Percentiles rank a stretch among this genome's conserved stretches.
These are phyloP conservation scores for Polypedilum pembai DNA, from an alignment of 1,140 invertebrate species.

Conservation along the genomic window DNA sequence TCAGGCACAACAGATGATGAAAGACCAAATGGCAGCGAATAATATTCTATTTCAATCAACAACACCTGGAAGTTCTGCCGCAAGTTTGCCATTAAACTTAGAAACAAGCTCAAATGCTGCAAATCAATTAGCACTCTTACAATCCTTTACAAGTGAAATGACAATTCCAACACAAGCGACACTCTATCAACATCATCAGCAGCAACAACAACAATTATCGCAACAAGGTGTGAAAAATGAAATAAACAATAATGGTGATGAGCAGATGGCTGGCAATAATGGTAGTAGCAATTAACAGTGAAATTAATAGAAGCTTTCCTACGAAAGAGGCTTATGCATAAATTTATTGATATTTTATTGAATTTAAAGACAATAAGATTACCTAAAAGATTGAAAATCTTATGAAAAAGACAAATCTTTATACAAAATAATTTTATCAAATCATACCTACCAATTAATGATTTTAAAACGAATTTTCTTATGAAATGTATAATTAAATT, in stretches of 20 bases:
- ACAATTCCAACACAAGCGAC: background rate
- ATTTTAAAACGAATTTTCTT: too few species aligned
- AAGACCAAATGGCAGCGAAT: background rate
- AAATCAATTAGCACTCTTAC: slow-evolving; percentile 21
- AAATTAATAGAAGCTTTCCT: background rate
- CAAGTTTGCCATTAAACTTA: background rate
- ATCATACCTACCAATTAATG: background rate
- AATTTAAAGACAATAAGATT: slow-evolving; percentile 6
- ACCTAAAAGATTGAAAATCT: slow-evolving; percentile 26
- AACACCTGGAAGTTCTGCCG: background rate
- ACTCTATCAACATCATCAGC: slow-evolving; percentile 25
- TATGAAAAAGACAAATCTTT: slow-evolving; percentile 24
- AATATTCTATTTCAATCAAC: background rate
- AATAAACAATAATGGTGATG: slow-evolving; percentile 21
- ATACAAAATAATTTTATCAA: slow-evolving; percentile 15
- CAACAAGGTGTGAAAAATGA: background rate
- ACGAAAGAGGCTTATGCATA: background rate
- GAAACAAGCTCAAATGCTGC: slow-evolving; percentile 11
- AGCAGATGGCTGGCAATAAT: background rate
- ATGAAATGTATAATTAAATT: too few species aligned
- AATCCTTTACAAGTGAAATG: slow-evolving; percentile 27
- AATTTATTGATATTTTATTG: background rate
- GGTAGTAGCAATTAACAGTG: background rate
- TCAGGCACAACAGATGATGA: slow-evolving; percentile 28
- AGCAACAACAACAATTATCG: background rate